Evolutionary conservation across 2,113 vertebrate species (phyloP).

Genomic region (Myotis yumanensis): DNA sequence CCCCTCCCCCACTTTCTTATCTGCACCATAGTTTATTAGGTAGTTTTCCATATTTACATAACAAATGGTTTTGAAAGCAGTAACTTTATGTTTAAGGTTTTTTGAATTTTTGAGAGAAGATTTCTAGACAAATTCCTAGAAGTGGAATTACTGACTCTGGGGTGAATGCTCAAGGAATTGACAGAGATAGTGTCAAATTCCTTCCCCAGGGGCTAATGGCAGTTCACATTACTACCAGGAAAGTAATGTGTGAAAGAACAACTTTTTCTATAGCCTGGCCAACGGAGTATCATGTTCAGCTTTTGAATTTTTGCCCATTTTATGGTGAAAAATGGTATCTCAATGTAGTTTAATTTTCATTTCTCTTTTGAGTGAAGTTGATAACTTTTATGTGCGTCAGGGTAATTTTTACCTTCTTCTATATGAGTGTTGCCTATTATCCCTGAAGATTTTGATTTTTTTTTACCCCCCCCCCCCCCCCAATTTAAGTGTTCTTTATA

Average conservation of each 20-base stretch:
- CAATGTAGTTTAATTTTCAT: background rate
- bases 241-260: background rate
- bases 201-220: background rate
- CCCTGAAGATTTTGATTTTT: background rate
- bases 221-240: background rate
- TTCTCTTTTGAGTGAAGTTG: background rate
- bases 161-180: background rate
- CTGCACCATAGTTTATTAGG: background rate
- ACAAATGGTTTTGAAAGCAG: background rate
- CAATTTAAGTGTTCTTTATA: background rate
- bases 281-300: background rate
- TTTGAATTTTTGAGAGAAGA: background rate
- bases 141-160: background rate
- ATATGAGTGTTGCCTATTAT: background rate
- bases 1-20: background rate
- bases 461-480: background rate
- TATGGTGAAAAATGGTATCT: background rate
- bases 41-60: background rate
- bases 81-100: background rate
- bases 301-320: background rate
- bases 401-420: background rate
- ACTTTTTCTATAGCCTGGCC: background rate
- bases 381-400: background rate
- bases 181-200: background rate
- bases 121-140: background rate